Evolutionary conservation across 2,888 invertebrate species (phyloP).

Genomic region (Pinctada fucata): DNA sequence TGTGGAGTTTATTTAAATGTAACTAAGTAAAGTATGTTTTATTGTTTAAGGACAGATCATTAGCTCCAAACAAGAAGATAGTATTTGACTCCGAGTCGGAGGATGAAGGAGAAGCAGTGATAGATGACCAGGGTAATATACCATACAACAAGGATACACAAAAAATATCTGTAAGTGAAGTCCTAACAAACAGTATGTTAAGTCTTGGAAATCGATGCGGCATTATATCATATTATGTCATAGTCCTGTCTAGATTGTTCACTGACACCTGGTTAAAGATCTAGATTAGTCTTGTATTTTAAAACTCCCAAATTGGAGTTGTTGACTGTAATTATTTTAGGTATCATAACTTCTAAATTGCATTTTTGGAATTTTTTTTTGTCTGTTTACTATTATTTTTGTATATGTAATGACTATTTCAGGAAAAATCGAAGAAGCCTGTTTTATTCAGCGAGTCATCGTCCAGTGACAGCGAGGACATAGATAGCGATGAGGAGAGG

Average conservation of each 20-base stretch:
- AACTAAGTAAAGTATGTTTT: not conserved
- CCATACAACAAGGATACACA: not conserved
- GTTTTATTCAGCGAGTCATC: conserved; percentile 48
- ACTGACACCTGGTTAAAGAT: not conserved
- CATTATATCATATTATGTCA: no score
- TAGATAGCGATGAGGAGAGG: conserved; percentile 77
- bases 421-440: not conserved
- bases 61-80: conserved; percentile 49
- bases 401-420: no score
- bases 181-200: not conserved
- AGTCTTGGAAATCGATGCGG: no score
- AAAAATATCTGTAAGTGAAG: not conserved
- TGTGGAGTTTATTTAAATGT: no score
- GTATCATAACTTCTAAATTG: no score
- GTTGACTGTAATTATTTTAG: no score
- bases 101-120: conserved; percentile 25
- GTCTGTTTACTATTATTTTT: no score
- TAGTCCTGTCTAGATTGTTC: no score
- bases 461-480: conserved; percentile 77
- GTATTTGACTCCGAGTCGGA: conserved; percentile 51
- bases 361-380: no score
- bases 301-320: no score
- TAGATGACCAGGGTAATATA: not conserved
- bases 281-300: not conserved
- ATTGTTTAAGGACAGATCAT: conserved; percentile 39